These are phyloP conservation scores for Dissostichus mawsoni DNA, from an alignment of 2,113 vertebrate genomes.

Conservation along the genomic window DNA sequence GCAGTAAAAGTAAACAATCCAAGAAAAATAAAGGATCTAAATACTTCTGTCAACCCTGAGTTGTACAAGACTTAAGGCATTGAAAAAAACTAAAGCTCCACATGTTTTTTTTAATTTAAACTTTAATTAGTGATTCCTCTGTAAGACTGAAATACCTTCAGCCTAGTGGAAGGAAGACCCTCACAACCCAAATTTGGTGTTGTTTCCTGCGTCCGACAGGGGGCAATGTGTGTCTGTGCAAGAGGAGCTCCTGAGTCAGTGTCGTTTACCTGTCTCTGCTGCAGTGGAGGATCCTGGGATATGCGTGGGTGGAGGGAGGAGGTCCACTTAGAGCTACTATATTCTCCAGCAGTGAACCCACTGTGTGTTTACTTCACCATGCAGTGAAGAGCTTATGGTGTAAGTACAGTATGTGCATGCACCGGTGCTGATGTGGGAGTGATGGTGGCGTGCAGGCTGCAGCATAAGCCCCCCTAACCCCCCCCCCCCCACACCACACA, in stretches of 20 bases:
- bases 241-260: conserved; percentile 34
- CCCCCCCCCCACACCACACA: no score
- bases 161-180: background rate
- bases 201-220: conserved; percentile 39
- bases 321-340: conserved; percentile 17
- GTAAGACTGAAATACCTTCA: background rate
- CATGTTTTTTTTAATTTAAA: no score
- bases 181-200: conserved; percentile 6
- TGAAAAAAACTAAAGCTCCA: no score
- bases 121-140: background rate
- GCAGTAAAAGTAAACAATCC: background rate
- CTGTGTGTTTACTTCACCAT: conserved; percentile 34
- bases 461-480: background rate
- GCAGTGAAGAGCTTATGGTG: background rate
- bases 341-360: conserved; percentile 30
- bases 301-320: conserved; percentile 23
- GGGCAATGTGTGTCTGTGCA: conserved; percentile 15
- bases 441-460: conserved; percentile 24
- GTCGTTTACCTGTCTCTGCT: conserved; percentile 78
- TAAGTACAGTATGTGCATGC: conserved; percentile 12
- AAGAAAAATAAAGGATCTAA: no score
- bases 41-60: no score
- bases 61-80: no score
- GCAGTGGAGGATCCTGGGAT: conserved; percentile 66
- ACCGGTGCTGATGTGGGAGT: conserved; percentile 8